phyloP scores from a whole-genome alignment of 1,140 invertebrate species.

The Eurosta solidaginis region DNA sequence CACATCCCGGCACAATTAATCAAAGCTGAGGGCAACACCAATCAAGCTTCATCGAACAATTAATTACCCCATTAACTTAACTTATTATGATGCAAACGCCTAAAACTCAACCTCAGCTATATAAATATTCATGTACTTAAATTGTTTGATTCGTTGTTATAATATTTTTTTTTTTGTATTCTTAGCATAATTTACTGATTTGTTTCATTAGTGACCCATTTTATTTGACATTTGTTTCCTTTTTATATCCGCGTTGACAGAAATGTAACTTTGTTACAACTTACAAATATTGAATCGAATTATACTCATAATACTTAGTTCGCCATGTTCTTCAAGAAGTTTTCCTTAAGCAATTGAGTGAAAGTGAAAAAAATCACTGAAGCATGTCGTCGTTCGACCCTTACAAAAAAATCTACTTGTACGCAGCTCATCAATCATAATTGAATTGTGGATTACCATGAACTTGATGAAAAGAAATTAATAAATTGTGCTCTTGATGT shows the following conservation, averaged over 20 bases:
- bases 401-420: not conserved
- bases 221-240: no score
- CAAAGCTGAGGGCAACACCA: no score
- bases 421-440: not conserved
- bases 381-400: not conserved
- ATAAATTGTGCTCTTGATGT: not conserved
- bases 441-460: not conserved
- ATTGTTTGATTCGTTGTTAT: no score
- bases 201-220: no score
- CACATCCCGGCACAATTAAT: no score
- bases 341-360: not conserved
- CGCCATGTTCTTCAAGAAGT: not conserved
- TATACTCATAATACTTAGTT: not conserved
- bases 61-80: no score
- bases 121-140: no score
- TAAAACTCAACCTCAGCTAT: no score
- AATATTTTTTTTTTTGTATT: no score
- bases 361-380: not conserved
- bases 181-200: no score
- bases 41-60: no score
- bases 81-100: no score
- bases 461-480: not conserved
- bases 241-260: constrained; percentile 1
- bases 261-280: not conserved
- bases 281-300: constrained; percentile 2